Evolutionary conservation across 2,888 invertebrate species (phyloP).

Genomic region (Nudaria mundana): DNA sequence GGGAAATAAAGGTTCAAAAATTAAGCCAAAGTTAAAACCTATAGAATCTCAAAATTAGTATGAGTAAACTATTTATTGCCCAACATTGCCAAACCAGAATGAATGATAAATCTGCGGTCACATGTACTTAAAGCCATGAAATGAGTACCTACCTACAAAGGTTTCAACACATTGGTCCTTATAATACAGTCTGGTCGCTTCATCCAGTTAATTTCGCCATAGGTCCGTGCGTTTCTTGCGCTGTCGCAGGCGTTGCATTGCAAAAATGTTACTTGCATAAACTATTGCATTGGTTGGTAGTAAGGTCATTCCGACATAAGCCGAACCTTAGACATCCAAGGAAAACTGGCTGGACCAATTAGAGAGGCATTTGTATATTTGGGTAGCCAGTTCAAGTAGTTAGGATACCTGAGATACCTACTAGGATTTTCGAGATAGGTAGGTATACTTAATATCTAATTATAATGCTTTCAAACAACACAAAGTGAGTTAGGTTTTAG

Average conservation of each 20-base stretch:
- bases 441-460: too few species aligned
- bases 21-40: neutral
- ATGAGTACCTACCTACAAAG: constrained; percentile 1
- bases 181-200: constrained; percentile 23
- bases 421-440: too few species aligned
- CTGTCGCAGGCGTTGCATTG: constrained; percentile 25
- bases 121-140: too few species aligned
- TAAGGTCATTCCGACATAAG: constrained; percentile 39
- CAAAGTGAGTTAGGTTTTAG: too few species aligned
- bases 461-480: too few species aligned
- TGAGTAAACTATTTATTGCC: neutral
- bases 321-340: constrained; percentile 41
- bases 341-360: constrained; percentile 38
- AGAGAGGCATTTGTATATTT: constrained; percentile 44
- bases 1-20: too few species aligned
- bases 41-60: neutral
- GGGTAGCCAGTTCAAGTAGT: constrained; percentile 26
- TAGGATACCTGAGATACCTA: too few species aligned
- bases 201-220: constrained; percentile 29
- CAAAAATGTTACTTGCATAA: constrained; percentile 38
- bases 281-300: constrained; percentile 40
- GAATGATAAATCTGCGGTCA: constrained; percentile 3
- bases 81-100: constrained; percentile 1
- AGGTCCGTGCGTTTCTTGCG: constrained; percentile 33
- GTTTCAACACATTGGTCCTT: constrained; percentile 14